These are phyloP conservation scores for Cyprinodon tularosa DNA, from an alignment of 2,113 vertebrate genomes.

Conservation along the genomic window DNA sequence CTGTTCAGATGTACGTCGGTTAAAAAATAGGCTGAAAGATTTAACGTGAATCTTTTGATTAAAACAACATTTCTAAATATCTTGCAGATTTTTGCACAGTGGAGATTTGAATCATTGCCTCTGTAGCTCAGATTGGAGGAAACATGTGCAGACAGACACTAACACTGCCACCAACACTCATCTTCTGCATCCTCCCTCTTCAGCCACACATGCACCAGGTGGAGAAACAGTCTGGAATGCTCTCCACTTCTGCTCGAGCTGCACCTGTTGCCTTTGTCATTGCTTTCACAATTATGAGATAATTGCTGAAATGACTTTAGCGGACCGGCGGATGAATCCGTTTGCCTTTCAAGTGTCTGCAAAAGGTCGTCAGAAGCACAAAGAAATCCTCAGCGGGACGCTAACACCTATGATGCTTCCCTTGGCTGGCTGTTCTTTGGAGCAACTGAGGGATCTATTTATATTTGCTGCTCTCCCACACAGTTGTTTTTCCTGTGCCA, in stretches of 20 bases:
- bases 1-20: too few species aligned
- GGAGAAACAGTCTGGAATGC: neutral
- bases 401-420: neutral
- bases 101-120: too few species aligned
- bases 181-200: too few species aligned
- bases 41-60: too few species aligned
- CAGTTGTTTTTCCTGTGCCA: neutral
- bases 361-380: neutral
- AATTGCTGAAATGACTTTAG: too few species aligned
- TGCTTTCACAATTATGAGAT: neutral
- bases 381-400: neutral
- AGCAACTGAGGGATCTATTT: neutral
- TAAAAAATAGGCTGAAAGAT: too few species aligned
- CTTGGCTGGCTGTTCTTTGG: neutral
- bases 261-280: too few species aligned
- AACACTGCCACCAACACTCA: too few species aligned
- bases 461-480: neutral
- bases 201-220: neutral
- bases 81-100: too few species aligned
- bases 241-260: neutral
- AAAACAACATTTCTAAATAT: too few species aligned
- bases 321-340: neutral
- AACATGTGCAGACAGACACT: too few species aligned
- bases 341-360: neutral
- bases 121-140: too few species aligned